Conservation (phyloP, 1,140 invertebrate species). For the Magallana gigas region DNA sequence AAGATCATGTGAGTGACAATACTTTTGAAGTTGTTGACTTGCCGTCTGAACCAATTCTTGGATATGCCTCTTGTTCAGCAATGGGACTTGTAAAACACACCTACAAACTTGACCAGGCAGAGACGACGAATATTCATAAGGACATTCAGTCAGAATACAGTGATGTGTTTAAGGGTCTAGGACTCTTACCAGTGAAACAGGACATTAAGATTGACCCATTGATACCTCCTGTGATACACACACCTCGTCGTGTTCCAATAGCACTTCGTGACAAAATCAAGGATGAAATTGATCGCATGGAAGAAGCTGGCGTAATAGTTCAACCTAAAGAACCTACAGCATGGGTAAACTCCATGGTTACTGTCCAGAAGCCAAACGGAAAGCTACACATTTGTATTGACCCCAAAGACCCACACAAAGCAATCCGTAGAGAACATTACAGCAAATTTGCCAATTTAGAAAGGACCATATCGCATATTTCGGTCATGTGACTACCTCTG, state of each 20-base stretch:
- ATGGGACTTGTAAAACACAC: too few relatives aligned
- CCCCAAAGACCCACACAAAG: conserved; percentile 35
- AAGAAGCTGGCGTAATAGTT: neutral
- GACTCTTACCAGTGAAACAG: too few relatives aligned
- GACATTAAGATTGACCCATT: too few relatives aligned
- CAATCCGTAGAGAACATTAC: conserved; percentile 43
- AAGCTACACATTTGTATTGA: conserved; percentile 38
- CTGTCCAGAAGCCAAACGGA: conserved; percentile 71
- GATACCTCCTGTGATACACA: too few relatives aligned
- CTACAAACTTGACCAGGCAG: too few relatives aligned
- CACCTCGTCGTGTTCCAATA: too few relatives aligned
- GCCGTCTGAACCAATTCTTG: neutral
- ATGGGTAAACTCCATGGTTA: conserved; percentile 59
- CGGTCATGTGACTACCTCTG: neutral
- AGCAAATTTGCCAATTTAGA: neutral
- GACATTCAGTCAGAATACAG: too few relatives aligned
- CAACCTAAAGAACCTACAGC: conserved; percentile 54
- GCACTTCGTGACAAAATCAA: too few relatives aligned
- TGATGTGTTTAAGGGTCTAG: too few relatives aligned
- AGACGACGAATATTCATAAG: too few relatives aligned
- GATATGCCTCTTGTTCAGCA: too few relatives aligned
- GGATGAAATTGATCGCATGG: too few relatives aligned
- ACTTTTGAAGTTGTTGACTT: conserved; percentile 35
- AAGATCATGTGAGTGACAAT: neutral
- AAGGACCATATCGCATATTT: neutral